Base-by-base conservation (phyloP, 2,888 invertebrate species). In the Leucania comma region DNA sequence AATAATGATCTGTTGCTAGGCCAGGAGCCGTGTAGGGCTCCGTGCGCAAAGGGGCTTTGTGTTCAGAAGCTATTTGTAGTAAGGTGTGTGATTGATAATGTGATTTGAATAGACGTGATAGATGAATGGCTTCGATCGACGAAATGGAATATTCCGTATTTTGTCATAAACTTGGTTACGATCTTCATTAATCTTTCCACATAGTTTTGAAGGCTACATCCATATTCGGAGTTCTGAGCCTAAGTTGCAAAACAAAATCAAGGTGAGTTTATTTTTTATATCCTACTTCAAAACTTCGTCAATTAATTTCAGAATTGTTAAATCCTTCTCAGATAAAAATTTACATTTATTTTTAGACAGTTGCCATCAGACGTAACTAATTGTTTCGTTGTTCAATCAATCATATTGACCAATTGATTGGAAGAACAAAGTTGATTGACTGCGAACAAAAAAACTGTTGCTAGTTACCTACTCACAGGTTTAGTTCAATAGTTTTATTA, bases 351-450 rank as follows among this genome's bases (percentile, higher is more conserved):
- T 72, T 64, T 57, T 38, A 77, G 72, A 32, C 53, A 64, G 72
- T 76, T 48, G 64, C 53, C 64, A 68, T 57, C 72, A 50, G n/a
- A 46, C 72, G 65, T 17, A 26, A 17, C 46, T 64, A 77, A 79
- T 72, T 81, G 72, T 77, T 77, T 54, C 48, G 81, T 62, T 72
- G 81, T 72, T 56, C 78, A 68, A 79, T 81, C 72, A 81, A 81
- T 81, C 78, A 77, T 62, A 61, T 68, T 77, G 72, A 51, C 60
- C 81, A 79, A 81, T 77, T 62, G 77, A 65, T 72, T 72, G 78
- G 60, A 65, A 77, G 72, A 72, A 51, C 58, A 14, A 24, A 64
- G 53, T 65, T 81, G 78, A 79, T 66, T 65, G 76, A 63, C 53
- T 62, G 64, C 22, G 20, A 58, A 64, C 50, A 72, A 68, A 80